Evolutionary conservation across 2,888 invertebrate species (phyloP).

Genomic region (Glyphotaelius pellucidus): DNA sequence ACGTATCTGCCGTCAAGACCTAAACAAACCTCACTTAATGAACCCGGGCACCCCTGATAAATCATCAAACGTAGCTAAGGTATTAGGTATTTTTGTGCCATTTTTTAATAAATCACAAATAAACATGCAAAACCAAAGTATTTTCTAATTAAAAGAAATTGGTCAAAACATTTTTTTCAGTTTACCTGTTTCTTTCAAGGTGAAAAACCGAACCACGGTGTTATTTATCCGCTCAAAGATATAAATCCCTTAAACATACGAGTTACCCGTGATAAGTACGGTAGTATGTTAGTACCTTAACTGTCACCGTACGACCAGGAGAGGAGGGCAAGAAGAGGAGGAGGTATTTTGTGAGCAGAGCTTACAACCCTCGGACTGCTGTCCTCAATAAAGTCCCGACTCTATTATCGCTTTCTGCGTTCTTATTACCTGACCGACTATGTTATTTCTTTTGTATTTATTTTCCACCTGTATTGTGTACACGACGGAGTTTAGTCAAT

Average conservation of each 20-base stretch:
- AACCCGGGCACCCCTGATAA: no score
- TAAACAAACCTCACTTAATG: no score
- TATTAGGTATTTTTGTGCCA: no score
- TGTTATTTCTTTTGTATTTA: conserved; percentile 64
- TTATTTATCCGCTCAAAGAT: conserved; percentile 57
- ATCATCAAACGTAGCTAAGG: no score
- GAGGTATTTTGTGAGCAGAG: conserved; percentile 51
- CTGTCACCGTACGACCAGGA: conserved; percentile 61
- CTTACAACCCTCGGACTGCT: conserved; percentile 53
- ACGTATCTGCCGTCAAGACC: no score
- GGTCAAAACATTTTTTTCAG: neutral
- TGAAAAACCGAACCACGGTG: conserved; percentile 42
- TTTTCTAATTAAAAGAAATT: no score
- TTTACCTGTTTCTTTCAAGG: neutral
- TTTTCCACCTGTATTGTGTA: conserved; percentile 56
- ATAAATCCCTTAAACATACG: conserved; percentile 63
- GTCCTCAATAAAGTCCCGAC: conserved; percentile 64
- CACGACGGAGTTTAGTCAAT: conserved; percentile 52
- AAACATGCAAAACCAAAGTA: no score
- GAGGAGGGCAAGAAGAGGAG: conserved; percentile 42
- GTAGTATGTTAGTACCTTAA: conserved; percentile 60
- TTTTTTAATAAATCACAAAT: no score
- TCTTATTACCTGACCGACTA: conserved; percentile 65
- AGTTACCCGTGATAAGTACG: conserved; percentile 61
- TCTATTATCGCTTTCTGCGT: conserved; percentile 66